Conservation (phyloP, 2,888 invertebrate species). For the Beris chalybata region DNA sequence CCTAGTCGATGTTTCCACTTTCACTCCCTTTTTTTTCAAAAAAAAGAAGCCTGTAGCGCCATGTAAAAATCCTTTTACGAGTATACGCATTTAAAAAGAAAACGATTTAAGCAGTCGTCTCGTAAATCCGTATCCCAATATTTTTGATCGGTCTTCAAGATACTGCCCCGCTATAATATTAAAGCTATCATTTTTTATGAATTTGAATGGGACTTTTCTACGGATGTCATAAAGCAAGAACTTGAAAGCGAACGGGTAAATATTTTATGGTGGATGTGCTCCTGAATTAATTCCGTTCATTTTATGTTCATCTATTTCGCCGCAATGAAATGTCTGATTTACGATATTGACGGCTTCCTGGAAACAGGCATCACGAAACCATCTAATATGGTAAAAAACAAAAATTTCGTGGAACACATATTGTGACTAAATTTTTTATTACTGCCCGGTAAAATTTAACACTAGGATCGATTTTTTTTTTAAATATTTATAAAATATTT, state of each 20-base stretch:
- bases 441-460: too few species aligned
- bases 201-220: constrained; percentile 28
- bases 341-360: constrained; percentile 10
- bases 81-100: constrained; percentile 2
- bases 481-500: too few species aligned
- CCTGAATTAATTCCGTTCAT: constrained; percentile 27
- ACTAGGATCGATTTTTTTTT: too few species aligned
- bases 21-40: not conserved
- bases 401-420: too few species aligned
- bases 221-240: constrained; percentile 22
- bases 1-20: constrained; percentile 7
- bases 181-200: constrained; percentile 28
- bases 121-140: constrained; percentile 30
- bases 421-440: too few species aligned
- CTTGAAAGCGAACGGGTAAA: constrained; percentile 10
- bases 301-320: constrained; percentile 14
- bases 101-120: constrained; percentile 11
- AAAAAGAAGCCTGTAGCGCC: constrained; percentile 6
- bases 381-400: too few species aligned
- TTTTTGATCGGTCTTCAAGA: constrained; percentile 23
- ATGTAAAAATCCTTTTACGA: constrained; percentile 18
- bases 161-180: constrained; percentile 26
- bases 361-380: too few species aligned
- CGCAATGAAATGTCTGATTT: constrained; percentile 13
- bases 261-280: constrained; percentile 25